Evolutionary conservation across 2,113 vertebrate species (phyloP), one percentile per base, ranked within the genome.

Genomic region (Gallinago media): DNA sequence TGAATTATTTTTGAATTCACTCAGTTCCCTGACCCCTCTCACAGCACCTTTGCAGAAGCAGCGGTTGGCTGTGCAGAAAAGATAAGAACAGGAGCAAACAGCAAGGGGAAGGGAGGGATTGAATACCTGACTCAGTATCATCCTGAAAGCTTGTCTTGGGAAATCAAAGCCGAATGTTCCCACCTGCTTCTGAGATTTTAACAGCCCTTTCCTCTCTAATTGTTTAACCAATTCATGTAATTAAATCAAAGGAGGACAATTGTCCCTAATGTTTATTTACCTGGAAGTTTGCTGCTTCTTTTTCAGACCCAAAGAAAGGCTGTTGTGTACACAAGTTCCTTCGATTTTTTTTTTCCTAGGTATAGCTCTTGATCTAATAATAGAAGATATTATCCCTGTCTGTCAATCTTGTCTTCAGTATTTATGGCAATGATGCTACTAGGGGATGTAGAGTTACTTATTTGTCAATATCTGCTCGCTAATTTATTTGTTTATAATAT

Each of bases 101-200:
- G 54, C 59, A 86, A 47, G 16, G 22, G 31, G 12, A 77, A 80
- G 34, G 55, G 62, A 52, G 11, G 46, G 50, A 71, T 8, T 90
- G 50, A 71, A 77, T 59, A 61, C 26, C 42, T 88, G 50, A 71
- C 55, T 86, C 50, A 18, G 32, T 77, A 71, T 63, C 72, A 54
- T 86, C 78, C 55, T 8, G 42, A 92, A 91, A 94, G 29, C 7
- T 84, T 92, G 72, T 55, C 86, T 77, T 92, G 63, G 63, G 91
- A 96, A 96, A 94, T 94, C 91, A 94, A 90, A 95, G 15, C 55
- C 67, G 79, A 67, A 80, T 50, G 59, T 74, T 88, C 38, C 46
- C 65, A 94, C 85, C 79, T 92, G 88, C 84, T 92, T 77, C 91
- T 91, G 79, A 92, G 76, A 94, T 74, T 84, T 92, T 47, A 95